These are phyloP conservation scores for Hypotaenidia okinawae DNA, from an alignment of 2,797 vertebrate genomes.

Conservation along the genomic window DNA sequence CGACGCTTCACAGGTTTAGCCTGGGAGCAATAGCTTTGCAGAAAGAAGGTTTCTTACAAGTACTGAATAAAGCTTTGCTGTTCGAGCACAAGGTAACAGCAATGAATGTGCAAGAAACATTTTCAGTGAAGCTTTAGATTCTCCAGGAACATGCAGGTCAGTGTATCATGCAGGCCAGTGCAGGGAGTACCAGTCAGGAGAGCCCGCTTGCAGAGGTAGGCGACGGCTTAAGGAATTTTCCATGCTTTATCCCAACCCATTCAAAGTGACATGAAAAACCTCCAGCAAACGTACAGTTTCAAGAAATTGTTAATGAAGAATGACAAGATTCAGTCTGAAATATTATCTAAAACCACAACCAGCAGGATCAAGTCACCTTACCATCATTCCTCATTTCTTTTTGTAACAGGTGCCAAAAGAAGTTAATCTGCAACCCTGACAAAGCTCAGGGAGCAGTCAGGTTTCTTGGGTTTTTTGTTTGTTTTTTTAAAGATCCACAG, in stretches of 20 bases:
- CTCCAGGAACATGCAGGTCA: conserved; percentile 77
- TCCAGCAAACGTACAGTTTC: background rate
- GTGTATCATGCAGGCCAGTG: conserved; percentile 78
- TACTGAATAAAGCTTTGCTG: conserved; percentile 72
- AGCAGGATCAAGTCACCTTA: background rate
- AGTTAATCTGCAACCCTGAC: background rate
- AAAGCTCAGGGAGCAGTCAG: background rate
- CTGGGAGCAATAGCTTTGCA: conserved; percentile 62
- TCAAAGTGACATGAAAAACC: conserved; percentile 55
- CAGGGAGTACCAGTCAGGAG: conserved; percentile 13
- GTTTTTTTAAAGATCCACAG: background rate
- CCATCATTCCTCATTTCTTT: background rate
- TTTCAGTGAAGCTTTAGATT: conserved; percentile 62
- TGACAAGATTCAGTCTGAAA: conserved; percentile 18
- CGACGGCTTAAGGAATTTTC: conserved; percentile 67
- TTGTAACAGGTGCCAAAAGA: background rate
- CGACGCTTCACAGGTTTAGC: background rate
- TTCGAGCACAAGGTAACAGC: conserved; percentile 47
- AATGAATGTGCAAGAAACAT: conserved; percentile 40
- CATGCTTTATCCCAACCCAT: conserved; percentile 68
- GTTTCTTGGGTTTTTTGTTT: background rate
- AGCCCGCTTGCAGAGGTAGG: conserved; percentile 85
- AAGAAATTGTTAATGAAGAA: conserved; percentile 7
- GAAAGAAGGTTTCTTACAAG: conserved; percentile 81
- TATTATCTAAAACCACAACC: background rate